phyloP scores from a whole-genome alignment of 92 coral and sea anemone species.

The Heliopora coerulea region DNA sequence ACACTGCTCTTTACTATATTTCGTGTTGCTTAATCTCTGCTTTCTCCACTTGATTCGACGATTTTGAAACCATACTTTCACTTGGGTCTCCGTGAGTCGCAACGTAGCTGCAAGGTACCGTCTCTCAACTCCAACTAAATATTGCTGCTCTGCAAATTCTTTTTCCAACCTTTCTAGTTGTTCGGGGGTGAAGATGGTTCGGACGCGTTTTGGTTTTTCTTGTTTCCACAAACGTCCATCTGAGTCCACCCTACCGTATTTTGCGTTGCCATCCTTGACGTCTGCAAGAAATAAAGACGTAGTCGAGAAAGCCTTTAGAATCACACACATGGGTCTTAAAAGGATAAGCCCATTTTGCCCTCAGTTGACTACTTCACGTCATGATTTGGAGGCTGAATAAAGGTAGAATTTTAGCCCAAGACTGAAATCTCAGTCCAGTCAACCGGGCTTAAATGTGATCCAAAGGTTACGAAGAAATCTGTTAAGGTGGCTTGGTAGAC shows the following conservation, averaged over 20 bases:
- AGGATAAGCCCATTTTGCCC: no score
- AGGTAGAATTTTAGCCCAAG: no score
- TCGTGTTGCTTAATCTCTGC: slow-evolving; percentile 54
- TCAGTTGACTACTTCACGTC: no score
- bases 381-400: no score
- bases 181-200: slow-evolving; percentile 97
- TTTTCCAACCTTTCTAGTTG: slow-evolving; percentile 92
- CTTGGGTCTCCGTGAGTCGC: slow-evolving; percentile 94
- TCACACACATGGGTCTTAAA: not conserved
- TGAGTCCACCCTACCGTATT: not conserved
- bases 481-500: no score
- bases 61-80: slow-evolving; percentile 98
- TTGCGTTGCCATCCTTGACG: not conserved
- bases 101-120: slow-evolving; percentile 95
- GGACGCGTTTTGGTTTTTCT: slow-evolving; percentile 94
- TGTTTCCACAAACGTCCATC: slow-evolving; percentile 61
- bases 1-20: not conserved
- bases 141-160: slow-evolving; percentile 92
- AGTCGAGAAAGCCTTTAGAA: not conserved
- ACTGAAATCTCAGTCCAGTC: no score
- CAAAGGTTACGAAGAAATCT: no score
- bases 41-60: slow-evolving; percentile 97
- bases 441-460: no score
- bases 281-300: not conserved
- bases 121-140: slow-evolving; percentile 94